Base-by-base conservation (phyloP, 2,113 vertebrate species). In the Sebastes schlegelii region DNA sequence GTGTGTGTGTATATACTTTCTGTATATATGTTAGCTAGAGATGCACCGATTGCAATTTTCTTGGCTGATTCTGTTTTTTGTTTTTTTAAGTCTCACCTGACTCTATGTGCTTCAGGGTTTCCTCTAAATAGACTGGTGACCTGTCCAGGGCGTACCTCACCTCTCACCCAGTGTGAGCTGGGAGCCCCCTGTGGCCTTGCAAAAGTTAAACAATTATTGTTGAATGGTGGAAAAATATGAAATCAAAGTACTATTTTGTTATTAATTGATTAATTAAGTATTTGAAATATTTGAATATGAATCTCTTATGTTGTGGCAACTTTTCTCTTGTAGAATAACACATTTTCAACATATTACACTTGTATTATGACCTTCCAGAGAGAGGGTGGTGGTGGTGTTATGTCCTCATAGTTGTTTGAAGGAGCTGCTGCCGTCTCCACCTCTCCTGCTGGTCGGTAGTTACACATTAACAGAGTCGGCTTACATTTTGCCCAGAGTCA, bases 381-480 rank as follows among this genome's bases (percentile, higher is more conserved):
- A 23, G 8, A 16, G 0, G 43, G 4, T 4, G 55, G 55, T 23
- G 19, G 19, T 9, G 17, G 5, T 14, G 6, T 48, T 63, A 12
- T 77, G 63, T 64, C 11, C 5, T 64, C 26, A 17, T n/a, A 45
- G 60, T 21, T 19, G 55, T 40, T 21, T 26, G 45, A 8, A 4
- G 49, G 51, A 21, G 48, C 68, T 58, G 49, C 48, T 74, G 40
- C 4, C 0, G 21, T 60, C 63, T 61, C 12, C 55, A 6, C 57
- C 52, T 21, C 23, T 62, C 71, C 19, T 60, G 64, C 13, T 26
- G 21, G 3, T 69, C 21, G 1, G 2, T 34, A 14, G 88, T 92
- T 82, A 91, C 13, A 71, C 70, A 91, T 93, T 93, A 83, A 89
- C 82, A 77, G 57, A 60, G 51, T 46, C 10, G 0, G 13, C n/a